Evolutionary conservation across 2,888 invertebrate species (phyloP).

Genomic region (Mesodorylaimus sp.): DNA sequence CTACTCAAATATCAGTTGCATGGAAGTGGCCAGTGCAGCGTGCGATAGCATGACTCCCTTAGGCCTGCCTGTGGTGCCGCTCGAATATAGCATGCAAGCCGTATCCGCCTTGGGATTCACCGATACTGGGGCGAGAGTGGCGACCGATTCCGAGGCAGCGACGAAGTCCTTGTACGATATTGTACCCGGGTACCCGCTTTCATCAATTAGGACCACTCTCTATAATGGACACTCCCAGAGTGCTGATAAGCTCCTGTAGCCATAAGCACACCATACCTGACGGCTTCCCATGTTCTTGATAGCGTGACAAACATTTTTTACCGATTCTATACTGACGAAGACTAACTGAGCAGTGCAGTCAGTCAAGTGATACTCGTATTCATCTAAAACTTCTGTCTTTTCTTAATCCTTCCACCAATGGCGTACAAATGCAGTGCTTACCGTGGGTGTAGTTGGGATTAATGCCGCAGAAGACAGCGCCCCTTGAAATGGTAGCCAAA

Average conservation of each 20-base stretch:
- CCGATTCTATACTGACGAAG: not conserved
- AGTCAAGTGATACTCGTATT: not conserved
- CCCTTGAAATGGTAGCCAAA: constrained; percentile 14
- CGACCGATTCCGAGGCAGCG: no score
- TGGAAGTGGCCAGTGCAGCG: constrained; percentile 41
- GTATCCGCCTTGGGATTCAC: constrained; percentile 41
- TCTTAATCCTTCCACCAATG: no score
- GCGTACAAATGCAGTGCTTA: no score
- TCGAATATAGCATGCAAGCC: constrained; percentile 57
- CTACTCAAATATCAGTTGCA: not conserved
- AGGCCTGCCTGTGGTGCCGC: constrained; percentile 62
- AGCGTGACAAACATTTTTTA: not conserved
- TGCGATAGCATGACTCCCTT: constrained; percentile 57
- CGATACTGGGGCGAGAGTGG: no score
- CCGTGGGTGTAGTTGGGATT: constrained; percentile 2
- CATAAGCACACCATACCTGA: no score
- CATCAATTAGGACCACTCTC: no score
- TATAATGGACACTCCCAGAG: no score
- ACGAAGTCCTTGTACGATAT: no score
- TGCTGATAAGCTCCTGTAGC: no score
- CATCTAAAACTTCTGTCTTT: no score
- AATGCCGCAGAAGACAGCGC: not conserved
- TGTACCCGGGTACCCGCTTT: no score
- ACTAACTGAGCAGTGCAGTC: not conserved
- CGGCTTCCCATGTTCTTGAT: no score